Conservation (phyloP, 2,888 invertebrate genomes). For the Onchidella celtica region DNA sequence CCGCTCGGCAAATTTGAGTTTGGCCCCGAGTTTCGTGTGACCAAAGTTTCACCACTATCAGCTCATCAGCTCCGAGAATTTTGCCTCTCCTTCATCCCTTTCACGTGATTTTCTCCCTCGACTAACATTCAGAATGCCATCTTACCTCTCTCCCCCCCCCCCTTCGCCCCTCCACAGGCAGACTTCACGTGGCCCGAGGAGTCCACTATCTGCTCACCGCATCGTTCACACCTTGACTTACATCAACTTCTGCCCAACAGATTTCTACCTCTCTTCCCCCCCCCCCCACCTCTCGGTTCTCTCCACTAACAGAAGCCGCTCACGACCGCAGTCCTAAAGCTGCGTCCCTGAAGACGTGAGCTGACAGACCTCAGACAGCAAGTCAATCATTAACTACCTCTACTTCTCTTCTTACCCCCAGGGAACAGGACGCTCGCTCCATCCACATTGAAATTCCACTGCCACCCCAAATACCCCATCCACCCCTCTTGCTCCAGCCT, state of each 20-base stretch:
- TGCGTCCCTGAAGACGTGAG: not conserved
- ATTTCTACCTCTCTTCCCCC: not conserved
- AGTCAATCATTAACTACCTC: constrained; percentile 2
- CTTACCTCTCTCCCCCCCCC: not conserved
- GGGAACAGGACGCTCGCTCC: not conserved
- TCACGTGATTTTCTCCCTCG: not conserved
- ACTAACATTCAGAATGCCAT: too few species aligned
- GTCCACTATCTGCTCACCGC: constrained; percentile 4
- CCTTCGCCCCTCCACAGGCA: not conserved
- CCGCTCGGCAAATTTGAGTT: not conserved
- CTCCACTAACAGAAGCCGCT: not conserved
- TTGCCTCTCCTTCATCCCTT: not conserved
- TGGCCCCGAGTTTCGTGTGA: not conserved
- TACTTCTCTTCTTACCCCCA: not conserved
- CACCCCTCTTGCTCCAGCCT: not conserved
- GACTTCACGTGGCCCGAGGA: not conserved
- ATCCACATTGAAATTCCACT: not conserved
- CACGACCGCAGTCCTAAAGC: not conserved
- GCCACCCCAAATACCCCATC: not conserved
- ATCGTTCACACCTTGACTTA: constrained; percentile 19
- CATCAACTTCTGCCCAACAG: not conserved
- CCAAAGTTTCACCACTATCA: not conserved
- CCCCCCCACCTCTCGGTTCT: not conserved
- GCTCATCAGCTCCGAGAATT: not conserved
- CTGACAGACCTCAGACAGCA: not conserved